Percentiles rank a stretch among this genome's conserved stretches.
phyloP scores from a whole-genome alignment of 2,797 vertebrate genomes.

The Acropternis orthonyx region DNA sequence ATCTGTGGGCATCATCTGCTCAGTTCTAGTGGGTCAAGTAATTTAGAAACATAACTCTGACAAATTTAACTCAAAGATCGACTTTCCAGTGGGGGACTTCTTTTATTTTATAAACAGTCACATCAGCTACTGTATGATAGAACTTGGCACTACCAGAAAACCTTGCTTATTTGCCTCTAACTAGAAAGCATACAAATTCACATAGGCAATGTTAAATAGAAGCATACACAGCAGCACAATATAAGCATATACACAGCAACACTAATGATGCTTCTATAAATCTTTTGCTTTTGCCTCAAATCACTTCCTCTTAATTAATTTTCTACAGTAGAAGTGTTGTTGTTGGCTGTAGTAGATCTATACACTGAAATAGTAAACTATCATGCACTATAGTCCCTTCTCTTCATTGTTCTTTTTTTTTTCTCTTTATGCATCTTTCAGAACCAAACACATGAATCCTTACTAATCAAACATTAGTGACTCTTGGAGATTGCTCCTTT shows the following conservation, averaged over 20 bases:
- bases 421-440: neutral
- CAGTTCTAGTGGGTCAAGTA: neutral
- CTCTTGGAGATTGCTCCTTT: neutral
- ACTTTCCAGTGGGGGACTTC: neutral
- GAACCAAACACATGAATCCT: neutral
- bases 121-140: neutral
- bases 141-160: neutral
- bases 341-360: neutral
- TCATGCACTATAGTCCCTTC: neutral
- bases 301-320: neutral
- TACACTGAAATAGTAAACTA: fast-evolving
- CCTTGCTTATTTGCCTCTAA: neutral
- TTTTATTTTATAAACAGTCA: constrained; percentile 4
- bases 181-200: neutral
- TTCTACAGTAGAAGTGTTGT: neutral
- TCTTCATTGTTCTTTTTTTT: neutral
- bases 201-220: neutral
- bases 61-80: neutral
- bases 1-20: neutral
- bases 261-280: neutral
- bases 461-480: neutral
- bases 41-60: constrained; percentile 25
- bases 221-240: neutral
- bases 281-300: neutral
- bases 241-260: neutral